phyloP scores from a whole-genome alignment of 2,888 invertebrate species.

The Alcis repandata region DNA sequence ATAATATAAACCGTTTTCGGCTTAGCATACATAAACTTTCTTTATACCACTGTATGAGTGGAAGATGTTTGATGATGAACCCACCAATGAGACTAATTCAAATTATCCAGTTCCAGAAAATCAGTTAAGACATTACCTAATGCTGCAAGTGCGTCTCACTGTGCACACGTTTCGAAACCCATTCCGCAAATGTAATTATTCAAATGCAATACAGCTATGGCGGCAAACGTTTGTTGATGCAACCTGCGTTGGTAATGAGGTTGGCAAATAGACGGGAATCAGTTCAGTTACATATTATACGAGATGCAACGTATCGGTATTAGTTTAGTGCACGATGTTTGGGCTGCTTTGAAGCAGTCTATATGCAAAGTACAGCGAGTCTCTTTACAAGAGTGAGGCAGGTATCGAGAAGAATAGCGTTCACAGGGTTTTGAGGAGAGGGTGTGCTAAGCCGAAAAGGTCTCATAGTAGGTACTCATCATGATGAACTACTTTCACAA shows the following conservation, averaged over 20 bases:
- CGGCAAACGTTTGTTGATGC: conserved; percentile 40
- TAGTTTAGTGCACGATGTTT: neutral
- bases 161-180: conserved; percentile 23
- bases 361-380: neutral
- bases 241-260: conserved; percentile 35
- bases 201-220: conserved; percentile 35
- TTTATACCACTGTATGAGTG: no score
- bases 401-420: no score
- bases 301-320: neutral
- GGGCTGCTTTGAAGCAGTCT: neutral
- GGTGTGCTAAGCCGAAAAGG: no score
- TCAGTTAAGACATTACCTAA: no score
- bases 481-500: no score
- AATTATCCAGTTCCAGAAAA: no score
- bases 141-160: neutral
- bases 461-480: no score
- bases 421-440: no score
- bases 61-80: no score
- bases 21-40: no score
- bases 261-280: conserved; percentile 12
- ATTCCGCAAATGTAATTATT: conserved; percentile 37
- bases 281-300: conserved; percentile 6
- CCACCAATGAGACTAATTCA: no score
- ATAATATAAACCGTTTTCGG: no score
- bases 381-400: neutral